These are phyloP conservation scores for Limonius californicus DNA, from an alignment of 1,140 invertebrate species.

Conservation along the genomic window DNA sequence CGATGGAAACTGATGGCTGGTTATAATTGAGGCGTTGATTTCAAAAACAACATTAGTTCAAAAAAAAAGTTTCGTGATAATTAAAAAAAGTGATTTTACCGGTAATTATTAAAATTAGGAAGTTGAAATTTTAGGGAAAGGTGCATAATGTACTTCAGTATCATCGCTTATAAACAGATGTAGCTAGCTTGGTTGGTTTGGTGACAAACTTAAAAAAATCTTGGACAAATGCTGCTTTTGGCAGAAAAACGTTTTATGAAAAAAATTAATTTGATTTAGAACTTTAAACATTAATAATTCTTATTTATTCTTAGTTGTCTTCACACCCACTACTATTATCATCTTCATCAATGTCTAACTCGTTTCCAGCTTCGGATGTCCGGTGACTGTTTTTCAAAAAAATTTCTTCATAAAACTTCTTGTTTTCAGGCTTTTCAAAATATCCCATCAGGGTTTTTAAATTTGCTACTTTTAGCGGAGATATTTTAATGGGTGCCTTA, in stretches of 20 bases:
- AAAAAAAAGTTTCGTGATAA: not conserved
- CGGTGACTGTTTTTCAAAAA: not conserved
- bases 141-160: too few species aligned
- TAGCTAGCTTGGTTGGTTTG: not conserved
- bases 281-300: not conserved
- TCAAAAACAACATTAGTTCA: not conserved
- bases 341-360: too few species aligned
- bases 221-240: not conserved
- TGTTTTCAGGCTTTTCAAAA: not conserved
- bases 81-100: not conserved
- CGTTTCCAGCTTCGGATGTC: not conserved
- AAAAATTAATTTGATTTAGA: not conserved
- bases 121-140: too few species aligned
- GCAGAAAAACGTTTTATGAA: not conserved
- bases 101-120: too few species aligned
- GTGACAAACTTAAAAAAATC: not conserved
- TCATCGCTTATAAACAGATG: not conserved
- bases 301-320: not conserved
- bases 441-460: not conserved
- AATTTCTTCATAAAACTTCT: not conserved
- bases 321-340: too few species aligned
- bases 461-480: not conserved
- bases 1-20: too few species aligned
- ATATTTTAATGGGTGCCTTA: not conserved
- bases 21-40: not conserved